A percentile compares a stretch with the other conserved stretches of the same genome.
Conservation (phyloP, 2,888 invertebrate genomes). For the Drosophila anomalata region DNA sequence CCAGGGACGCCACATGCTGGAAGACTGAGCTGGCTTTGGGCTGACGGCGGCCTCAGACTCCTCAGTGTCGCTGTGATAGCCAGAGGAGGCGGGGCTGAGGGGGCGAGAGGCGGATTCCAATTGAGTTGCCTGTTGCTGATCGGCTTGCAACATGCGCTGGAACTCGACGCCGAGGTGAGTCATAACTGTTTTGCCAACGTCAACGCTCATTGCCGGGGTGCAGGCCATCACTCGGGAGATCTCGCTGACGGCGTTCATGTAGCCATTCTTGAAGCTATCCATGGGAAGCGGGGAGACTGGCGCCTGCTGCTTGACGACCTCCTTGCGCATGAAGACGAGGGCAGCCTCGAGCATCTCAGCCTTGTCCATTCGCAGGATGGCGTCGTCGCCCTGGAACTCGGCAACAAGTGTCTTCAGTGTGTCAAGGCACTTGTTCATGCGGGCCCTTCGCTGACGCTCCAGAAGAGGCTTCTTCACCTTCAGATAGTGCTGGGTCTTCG, state of each 20-base stretch:
- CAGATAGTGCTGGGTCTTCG: slow-evolving; percentile 94
- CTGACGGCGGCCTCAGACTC: slow-evolving; percentile 55
- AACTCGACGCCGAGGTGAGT: slow-evolving; percentile 93
- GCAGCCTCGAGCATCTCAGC: slow-evolving; percentile 95
- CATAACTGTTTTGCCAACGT: slow-evolving; percentile 93
- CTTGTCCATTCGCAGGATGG: slow-evolving; percentile 94
- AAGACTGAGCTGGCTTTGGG: slow-evolving; percentile 37
- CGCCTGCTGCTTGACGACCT: slow-evolving; percentile 85
- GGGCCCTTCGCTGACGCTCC: slow-evolving; percentile 93
- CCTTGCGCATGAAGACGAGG: slow-evolving; percentile 90
- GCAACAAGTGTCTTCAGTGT: slow-evolving; percentile 95
- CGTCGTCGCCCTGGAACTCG: slow-evolving; percentile 91
- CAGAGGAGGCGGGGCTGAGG: slow-evolving; percentile 82
- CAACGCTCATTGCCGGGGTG: slow-evolving; percentile 93
- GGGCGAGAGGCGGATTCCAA: slow-evolving; percentile 59
- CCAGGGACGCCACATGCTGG: slow-evolving; percentile 76
- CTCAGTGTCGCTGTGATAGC: slow-evolving; percentile 81
- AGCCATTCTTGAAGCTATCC: slow-evolving; percentile 94
- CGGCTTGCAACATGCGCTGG: slow-evolving; percentile 84
- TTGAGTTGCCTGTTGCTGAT: slow-evolving; percentile 45
- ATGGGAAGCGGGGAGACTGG: slow-evolving; percentile 82
- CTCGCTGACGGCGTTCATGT: slow-evolving; percentile 94
- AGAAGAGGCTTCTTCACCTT: slow-evolving; percentile 97
- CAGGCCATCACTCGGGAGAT: slow-evolving; percentile 93
- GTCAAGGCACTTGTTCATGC: slow-evolving; percentile 95